Evolutionary conservation across 1,140 invertebrate species (phyloP).

Genomic region (Hycleus cichorii): DNA sequence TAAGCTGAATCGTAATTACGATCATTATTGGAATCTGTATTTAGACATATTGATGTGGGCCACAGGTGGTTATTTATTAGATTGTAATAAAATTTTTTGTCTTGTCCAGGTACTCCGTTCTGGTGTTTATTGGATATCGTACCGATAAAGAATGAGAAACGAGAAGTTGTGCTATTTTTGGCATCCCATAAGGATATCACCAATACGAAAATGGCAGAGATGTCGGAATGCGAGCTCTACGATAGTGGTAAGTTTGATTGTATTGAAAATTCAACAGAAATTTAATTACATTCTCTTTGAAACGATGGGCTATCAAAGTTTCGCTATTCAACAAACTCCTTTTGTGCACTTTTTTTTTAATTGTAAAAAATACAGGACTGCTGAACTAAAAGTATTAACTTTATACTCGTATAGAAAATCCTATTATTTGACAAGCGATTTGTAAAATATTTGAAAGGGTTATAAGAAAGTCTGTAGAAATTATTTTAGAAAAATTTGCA

Average conservation of each 20-base stretch:
- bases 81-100: slow-evolving; percentile 6
- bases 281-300: too few relatives aligned
- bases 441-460: too few relatives aligned
- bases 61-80: not conserved
- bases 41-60: too few relatives aligned
- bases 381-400: too few relatives aligned
- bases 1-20: slow-evolving; percentile 44
- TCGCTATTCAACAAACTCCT: too few relatives aligned
- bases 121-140: slow-evolving; percentile 96
- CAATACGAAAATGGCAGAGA: slow-evolving; percentile 75
- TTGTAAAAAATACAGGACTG: too few relatives aligned
- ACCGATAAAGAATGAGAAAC: slow-evolving; percentile 97
- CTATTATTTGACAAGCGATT: too few relatives aligned
- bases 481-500: not conserved
- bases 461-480: not conserved
- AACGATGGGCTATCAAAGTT: too few relatives aligned
- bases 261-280: too few relatives aligned
- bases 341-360: too few relatives aligned
- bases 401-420: too few relatives aligned
- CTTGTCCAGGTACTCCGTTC: slow-evolving; percentile 73
- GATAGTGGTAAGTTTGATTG: slow-evolving; percentile 65
- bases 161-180: slow-evolving; percentile 92
- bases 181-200: slow-evolving; percentile 97
- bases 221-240: slow-evolving; percentile 69
- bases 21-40: too few relatives aligned